Base-by-base conservation (phyloP, 2,113 vertebrate genomes). In the Hiodon alosoides region DNA sequence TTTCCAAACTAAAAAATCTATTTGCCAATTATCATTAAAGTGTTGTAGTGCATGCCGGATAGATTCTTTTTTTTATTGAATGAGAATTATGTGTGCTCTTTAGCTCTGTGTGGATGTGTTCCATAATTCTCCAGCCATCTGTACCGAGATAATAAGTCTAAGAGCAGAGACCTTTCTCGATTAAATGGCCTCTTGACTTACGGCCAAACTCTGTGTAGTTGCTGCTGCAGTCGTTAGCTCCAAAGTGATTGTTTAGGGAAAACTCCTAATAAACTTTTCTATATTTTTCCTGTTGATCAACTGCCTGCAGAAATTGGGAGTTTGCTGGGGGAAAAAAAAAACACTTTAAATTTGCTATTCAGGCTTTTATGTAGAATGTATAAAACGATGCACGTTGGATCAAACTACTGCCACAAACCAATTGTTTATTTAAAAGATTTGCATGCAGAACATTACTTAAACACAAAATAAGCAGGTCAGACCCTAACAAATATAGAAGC, bases 11-110 rank as follows among this genome's bases (percentile, higher is more conserved):
- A 52, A 31, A 51, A 59, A 71, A 72, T 72, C 62, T 72, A 55
- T 61, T 67, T 67, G 61, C 53, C 76, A 72, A 72, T 77, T 72
- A 66, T 77, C 53, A 77, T 72, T 77, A 77, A 72, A 72, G 62
- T 31, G 14, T 53, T 67, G 53, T 3, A 47, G 53, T 13, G 54
- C 54, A 48, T 52, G 62, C 14, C 52, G 46, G 61, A 46, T 5
- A 53, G 53, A 69, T 13, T n/a, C n/a, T n/a, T 71, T 47, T 54
- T 53, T 65, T 77, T 72, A 72, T 72, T 72, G 61, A 57, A 67
- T 8, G 62, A 31, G 61, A 14, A 54, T 55, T 66, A 51, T 51
- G 52, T 46, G 5, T 48, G 31, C 46, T 67, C 53, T n/a, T 67
- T 13, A 17, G 52, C 7, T 53, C 47, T 48, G 7, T 4, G 5